Base-by-base conservation (phyloP, 1,140 invertebrate species). In the Augochlora pura region DNA sequence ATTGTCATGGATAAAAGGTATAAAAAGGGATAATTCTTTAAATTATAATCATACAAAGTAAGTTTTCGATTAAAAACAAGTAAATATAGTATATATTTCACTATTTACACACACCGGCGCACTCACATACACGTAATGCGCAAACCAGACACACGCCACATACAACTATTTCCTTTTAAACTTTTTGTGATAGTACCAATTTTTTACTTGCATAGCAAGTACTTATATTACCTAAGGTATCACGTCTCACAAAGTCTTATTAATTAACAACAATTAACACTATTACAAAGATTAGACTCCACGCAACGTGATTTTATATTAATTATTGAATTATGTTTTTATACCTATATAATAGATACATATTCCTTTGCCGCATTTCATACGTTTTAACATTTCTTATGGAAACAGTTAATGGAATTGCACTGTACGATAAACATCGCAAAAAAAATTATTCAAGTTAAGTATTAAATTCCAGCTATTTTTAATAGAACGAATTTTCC, bases 171-270 rank as follows among this genome's bases (percentile, higher is more conserved):
- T 79, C 32, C 27, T 64, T 65, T 10, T 71, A 25, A 75, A 57
- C 52, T 81, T 75, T 83, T 52, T 32, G 75, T 62, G 65, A 80
- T 83, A 80, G 69, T 77, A 86, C 71, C 80, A 82, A 85, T 85
- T 83, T 86, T 57, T 39, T 83, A 73, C 88, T 90, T 90, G 87
- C 87, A 89, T 83, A 80, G 88, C 86, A 90, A 88, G 86, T 86
- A 86, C 84, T 83, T 82, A 49, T 80, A 68, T 39, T 74, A 80
- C 80, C 67, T 79, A 73, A 77, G 74, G 63, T 77, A 80, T 79
- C 74, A 79, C 75, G 57, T 79, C 25, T 82, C 75, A 83, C 65
- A 80, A 82, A 81, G 77, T 83, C 79, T 66, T 60, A 84, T 82
- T 77, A 27, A 81, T 81, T 77, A 39, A 67, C 68, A 87, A 88